A percentile compares a stretch with the other conserved stretches of the same genome.
phyloP scores from a whole-genome alignment of 2,888 invertebrate species.

The Unio pictorum region DNA sequence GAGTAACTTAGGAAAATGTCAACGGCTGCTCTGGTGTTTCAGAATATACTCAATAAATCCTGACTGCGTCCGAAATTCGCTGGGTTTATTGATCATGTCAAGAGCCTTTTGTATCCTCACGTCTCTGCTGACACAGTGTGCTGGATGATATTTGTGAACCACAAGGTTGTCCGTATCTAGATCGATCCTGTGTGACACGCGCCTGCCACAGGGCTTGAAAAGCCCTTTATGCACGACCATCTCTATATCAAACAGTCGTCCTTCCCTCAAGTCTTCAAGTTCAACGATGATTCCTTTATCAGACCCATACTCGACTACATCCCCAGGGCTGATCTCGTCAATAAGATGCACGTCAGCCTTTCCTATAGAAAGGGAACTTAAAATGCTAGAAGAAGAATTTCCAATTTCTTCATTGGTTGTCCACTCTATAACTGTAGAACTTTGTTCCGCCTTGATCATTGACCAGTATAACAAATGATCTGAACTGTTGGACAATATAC shows the following conservation, averaged over 20 bases:
- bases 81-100: neutral
- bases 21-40: too few relatives aligned
- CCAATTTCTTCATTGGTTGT: neutral
- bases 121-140: slow-evolving; percentile 3
- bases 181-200: slow-evolving; percentile 1
- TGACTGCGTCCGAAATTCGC: neutral
- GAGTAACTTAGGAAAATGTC: too few relatives aligned
- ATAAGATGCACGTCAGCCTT: slow-evolving; percentile 3
- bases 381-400: neutral
- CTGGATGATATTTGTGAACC: slow-evolving; percentile 6
- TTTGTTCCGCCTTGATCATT: neutral
- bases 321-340: neutral
- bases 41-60: slow-evolving; percentile 2
- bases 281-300: neutral
- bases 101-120: slow-evolving; percentile 1
- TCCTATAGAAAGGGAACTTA: slow-evolving; percentile 2
- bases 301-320: slow-evolving; percentile 3
- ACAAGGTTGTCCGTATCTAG: slow-evolving; percentile 3
- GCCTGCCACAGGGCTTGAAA: neutral
- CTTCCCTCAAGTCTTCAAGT: neutral
- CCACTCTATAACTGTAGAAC: neutral
- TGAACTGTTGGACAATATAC: neutral
- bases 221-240: neutral
- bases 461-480: slow-evolving; percentile 13
- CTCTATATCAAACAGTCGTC: slow-evolving; percentile 5